These are phyloP conservation scores for Dolomedes plantarius DNA, from an alignment of 2,888 invertebrate species.

Conservation along the genomic window DNA sequence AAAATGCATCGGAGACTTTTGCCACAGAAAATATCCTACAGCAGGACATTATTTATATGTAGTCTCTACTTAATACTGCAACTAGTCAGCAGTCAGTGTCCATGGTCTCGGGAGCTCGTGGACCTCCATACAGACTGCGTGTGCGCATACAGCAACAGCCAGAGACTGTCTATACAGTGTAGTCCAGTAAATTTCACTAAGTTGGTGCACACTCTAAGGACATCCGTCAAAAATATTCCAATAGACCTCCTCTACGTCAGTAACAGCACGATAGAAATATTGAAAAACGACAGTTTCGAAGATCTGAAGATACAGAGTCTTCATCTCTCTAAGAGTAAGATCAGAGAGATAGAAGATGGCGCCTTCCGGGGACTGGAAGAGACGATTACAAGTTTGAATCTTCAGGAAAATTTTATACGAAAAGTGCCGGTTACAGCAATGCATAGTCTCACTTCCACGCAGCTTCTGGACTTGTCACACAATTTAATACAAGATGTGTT, in stretches of 20 bases:
- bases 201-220: constrained; percentile 81
- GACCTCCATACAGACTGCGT: constrained; percentile 89
- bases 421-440: constrained; percentile 87
- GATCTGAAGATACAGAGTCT: constrained; percentile 80
- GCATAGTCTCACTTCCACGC: constrained; percentile 83
- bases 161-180: constrained; percentile 73
- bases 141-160: constrained; percentile 90
- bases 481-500: constrained; percentile 85
- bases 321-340: constrained; percentile 76
- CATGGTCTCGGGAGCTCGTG: constrained; percentile 86
- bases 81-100: constrained; percentile 80
- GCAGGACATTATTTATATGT: not conserved
- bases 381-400: constrained; percentile 87
- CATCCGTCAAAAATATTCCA: constrained; percentile 77
- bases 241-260: constrained; percentile 92
- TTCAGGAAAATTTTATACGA: constrained; percentile 81
- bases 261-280: constrained; percentile 83
- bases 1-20: not conserved
- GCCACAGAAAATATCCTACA: not conserved
- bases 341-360: constrained; percentile 75
- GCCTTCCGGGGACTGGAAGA: constrained; percentile 84
- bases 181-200: constrained; percentile 76
- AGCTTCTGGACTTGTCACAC: constrained; percentile 88
- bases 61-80: not conserved
- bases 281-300: constrained; percentile 83